Base-by-base conservation (phyloP, 2,113 vertebrate genomes). In the Camarhynchus parvulus region DNA sequence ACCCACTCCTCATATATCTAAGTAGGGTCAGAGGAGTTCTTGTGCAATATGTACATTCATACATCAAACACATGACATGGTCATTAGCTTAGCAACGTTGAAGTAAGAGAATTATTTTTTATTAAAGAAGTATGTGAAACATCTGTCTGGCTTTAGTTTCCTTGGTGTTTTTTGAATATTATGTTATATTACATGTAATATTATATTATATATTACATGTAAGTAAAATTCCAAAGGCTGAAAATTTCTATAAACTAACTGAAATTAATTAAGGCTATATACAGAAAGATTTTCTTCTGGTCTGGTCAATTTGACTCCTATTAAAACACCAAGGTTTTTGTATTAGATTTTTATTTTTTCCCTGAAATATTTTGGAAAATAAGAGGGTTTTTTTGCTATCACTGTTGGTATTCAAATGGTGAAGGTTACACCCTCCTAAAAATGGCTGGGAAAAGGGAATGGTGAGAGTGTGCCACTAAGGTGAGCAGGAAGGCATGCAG, bases 401-500 rank as follows among this genome's bases (percentile, higher is more conserved):
- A 68, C 21, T 47, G 13, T 72, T 89, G 5, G 3, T 77, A 11
- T 13, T 61, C 35, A 63, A 61, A 25, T 25, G 3, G 16, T 58
- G 25, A 21, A 82, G 56, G 68, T 5, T 41, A 53, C 11, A n/a
- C 0, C 4, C 4, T 67, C 15, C 6, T 53, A 42, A 56, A 61
- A 46, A 56, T 23, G 85, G 9, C 13, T 42, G 35, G 53, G 39
- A 67, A 28, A 79, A 78, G 9, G 6, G 24, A 80, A 63, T 24
- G 17, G 19, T 74, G n/a, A 67, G 11, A 46, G 7, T 24, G 13
- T 68, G 31, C 17, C n/a, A 44, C 20, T 56, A 58, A 62, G 18
- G 19, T 35, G 39, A 87, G 19, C 10, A 61, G 41, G 8, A 33
- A 80, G 24, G 22, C 0, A 0, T 72, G 64, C 11, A 24, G 19